Percentiles rank a stretch among this genome's conserved stretches.
Conservation (phyloP, 2,797 vertebrate species). For the Podargus strigoides region DNA sequence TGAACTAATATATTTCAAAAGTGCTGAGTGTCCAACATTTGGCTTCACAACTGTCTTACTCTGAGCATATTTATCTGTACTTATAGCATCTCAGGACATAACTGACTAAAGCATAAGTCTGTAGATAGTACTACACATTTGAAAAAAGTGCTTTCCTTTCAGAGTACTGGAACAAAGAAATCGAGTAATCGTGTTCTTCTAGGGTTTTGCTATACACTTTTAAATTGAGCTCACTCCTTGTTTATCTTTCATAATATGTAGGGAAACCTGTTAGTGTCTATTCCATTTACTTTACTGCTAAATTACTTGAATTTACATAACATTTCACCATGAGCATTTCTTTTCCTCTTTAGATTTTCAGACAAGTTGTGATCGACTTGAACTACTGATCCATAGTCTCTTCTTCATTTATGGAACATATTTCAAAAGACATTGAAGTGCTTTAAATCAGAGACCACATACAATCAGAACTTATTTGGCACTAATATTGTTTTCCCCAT, state of each 20-base stretch:
- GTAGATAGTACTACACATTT: neutral
- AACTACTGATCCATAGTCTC: neutral
- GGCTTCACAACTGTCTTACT: neutral
- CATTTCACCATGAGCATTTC: accelerated
- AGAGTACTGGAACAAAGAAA: neutral
- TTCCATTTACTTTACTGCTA: neutral
- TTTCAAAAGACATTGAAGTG: neutral
- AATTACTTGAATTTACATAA: neutral
- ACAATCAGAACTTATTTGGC: neutral
- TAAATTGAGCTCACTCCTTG: neutral
- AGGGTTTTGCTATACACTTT: neutral
- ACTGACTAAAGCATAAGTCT: neutral
- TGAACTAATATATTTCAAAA: neutral
- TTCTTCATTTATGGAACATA: neutral
- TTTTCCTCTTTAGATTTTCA: neutral
- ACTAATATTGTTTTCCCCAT: neutral
- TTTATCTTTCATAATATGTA: neutral
- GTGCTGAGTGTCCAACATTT: neutral
- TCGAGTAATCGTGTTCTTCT: neutral
- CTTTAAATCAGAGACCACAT: neutral
- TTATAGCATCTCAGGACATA: neutral
- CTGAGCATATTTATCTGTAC: neutral
- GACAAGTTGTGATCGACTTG: neutral
- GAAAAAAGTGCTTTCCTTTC: neutral
- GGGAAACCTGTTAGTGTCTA: neutral